Base-by-base conservation (phyloP, 2,888 invertebrate genomes). In the Ornithoptera priamus region DNA sequence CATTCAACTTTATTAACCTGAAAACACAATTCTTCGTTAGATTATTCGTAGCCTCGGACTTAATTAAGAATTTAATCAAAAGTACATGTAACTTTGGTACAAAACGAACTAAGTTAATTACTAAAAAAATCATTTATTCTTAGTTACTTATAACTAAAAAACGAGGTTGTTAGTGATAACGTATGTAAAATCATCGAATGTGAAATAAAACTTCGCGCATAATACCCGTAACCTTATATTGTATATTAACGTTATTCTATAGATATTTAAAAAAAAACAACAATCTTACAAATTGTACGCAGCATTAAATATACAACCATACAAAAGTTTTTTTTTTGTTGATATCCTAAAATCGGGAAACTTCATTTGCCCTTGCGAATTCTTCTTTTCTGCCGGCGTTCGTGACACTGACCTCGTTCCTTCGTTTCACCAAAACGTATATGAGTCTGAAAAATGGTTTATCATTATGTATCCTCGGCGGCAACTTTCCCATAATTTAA, bases 291-390 rank as follows among this genome's bases (percentile, higher is more conserved):
- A 67, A n/a, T n/a, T 42, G 30, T n/a, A 30, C 50, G 24, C 58
- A 62, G 53, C 4, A 1, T 57, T 57, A 8, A 22, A 22, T 57
- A 58, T 58, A 22, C 22, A 22, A 22, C 22, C 22, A 22, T 22
- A 58, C 57, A 57, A 57, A 1, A 58, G 10, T 4, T 22, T 46
- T 12, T 46, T 12, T 8, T 58, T 22, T 58, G 10, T 58, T 58
- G 2, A 7, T 5, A 24, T 22, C 36, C 74, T 78, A 90, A 82
- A 89, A 87, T 72, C 81, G 76, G 15, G 89, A 89, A 12, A 90
- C 83, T 81, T 90, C 90, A 67, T 89, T 89, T 0, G 83, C 77
- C 77, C 85, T 86, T 0, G 88, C 86, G 59, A 77, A 85, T 70
- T 85, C 82, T 80, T 90, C 86, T 76, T 89, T 90, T 69, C 72